phyloP scores from a whole-genome alignment of 1,140 invertebrate genomes.

The Amyelois transitella region DNA sequence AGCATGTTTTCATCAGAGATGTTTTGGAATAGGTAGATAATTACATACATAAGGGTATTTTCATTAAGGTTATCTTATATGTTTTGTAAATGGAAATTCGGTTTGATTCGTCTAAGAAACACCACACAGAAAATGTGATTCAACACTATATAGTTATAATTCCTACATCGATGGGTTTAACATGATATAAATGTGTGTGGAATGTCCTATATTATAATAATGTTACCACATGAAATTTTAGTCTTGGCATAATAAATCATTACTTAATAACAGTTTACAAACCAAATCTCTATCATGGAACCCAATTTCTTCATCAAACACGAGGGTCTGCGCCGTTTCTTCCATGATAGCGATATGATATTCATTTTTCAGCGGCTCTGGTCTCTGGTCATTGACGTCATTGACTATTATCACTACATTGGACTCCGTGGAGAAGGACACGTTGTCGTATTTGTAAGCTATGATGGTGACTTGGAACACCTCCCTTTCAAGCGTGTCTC shows the following conservation, averaged over 20 bases:
- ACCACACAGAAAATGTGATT: too few species aligned
- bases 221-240: too few species aligned
- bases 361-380: slow-evolving; percentile 43
- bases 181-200: too few species aligned
- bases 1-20: too few species aligned
- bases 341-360: slow-evolving; percentile 58
- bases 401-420: slow-evolving; percentile 71
- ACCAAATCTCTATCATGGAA: slow-evolving; percentile 76
- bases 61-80: too few species aligned
- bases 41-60: too few species aligned
- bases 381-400: slow-evolving; percentile 75
- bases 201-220: too few species aligned
- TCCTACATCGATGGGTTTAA: too few species aligned
- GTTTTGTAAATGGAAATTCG: too few species aligned
- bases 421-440: slow-evolving; percentile 38
- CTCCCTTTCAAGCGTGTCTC: slow-evolving; percentile 70
- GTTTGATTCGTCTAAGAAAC: too few species aligned
- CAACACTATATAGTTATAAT: too few species aligned
- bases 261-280: neutral
- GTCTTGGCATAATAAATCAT: too few species aligned
- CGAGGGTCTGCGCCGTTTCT: slow-evolving; percentile 61
- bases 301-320: slow-evolving; percentile 55
- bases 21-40: neutral
- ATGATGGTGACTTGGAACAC: slow-evolving; percentile 68
- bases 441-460: slow-evolving; percentile 72